Percentiles rank a stretch among this genome's conserved stretches.
These are phyloP conservation scores for Limnephilus lunatus DNA, from an alignment of 2,888 invertebrate genomes.

Conservation along the genomic window DNA sequence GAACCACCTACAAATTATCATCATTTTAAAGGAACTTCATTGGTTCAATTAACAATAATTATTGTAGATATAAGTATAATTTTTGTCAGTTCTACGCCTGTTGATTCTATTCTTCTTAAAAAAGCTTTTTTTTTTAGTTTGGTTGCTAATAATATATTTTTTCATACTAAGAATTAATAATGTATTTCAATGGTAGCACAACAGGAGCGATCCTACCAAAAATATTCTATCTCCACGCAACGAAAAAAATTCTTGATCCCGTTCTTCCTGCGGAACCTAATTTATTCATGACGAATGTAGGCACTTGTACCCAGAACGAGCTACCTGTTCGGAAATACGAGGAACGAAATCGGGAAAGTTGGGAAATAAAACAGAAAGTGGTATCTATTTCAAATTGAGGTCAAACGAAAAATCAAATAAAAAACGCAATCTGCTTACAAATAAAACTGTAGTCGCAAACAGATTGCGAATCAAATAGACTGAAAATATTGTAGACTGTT, in stretches of 20 bases:
- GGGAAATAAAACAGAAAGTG: neutral
- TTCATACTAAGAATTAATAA: too few relatives aligned
- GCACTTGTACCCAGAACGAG: neutral
- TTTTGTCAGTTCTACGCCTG: too few relatives aligned
- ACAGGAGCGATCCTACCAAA: neutral
- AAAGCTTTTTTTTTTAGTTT: too few relatives aligned
- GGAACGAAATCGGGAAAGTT: neutral
- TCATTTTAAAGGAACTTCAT: too few relatives aligned
- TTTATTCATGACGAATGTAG: constrained; percentile 2
- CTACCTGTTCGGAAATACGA: neutral
- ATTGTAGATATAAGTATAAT: too few relatives aligned
- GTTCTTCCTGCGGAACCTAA: neutral
- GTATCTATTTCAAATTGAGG: neutral
- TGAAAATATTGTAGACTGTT: too few relatives aligned
- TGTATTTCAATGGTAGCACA: neutral
- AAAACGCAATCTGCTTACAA: neutral
- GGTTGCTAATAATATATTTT: too few relatives aligned
- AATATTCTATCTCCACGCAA: neutral
- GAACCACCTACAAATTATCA: too few relatives aligned
- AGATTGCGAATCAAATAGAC: too few relatives aligned
- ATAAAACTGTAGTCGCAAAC: too few relatives aligned
- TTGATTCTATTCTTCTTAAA: too few relatives aligned
- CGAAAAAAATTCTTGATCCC: neutral
- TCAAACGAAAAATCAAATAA: neutral
- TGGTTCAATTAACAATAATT: too few relatives aligned